Base-by-base conservation (phyloP, 2,113 vertebrate genomes). In the Tachycineta bicolor region DNA sequence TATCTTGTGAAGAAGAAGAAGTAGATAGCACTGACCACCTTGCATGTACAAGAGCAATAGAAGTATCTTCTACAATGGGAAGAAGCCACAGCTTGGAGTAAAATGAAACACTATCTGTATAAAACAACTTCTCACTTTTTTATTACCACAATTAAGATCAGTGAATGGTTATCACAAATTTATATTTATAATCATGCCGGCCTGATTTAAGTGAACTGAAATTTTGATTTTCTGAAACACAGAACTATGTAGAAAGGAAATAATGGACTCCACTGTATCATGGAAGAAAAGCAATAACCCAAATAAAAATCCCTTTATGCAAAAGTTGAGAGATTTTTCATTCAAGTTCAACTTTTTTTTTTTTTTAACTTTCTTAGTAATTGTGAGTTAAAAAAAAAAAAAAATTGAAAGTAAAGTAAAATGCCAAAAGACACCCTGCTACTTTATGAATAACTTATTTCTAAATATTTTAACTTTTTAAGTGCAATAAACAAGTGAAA, bases 251-350 rank as follows among this genome's bases (percentile, higher is more conserved):
- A 9, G 5, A 82, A 63, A 41, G 7, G 29, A 12, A 64, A 77
- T 26, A 85, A 77, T 14, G 5, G 46, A 37, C 8, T 65, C 22
- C 9, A 64, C 1, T 0, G 3, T 69, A 80, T 33, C 43, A 24
- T 44, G 10, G 33, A 83, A 89, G 20, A 67, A 87, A 81, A 82
- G 5, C 10, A 74, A 62, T n/a, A 58, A 25, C 3, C 8, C 11
- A 83, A 77, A 77, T n/a, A 37, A 37, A 80, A 80, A 81, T 47
- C 8, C 6, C 20, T 7, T 24, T 37, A 33, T 16, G 6, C 6
- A 60, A 69, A 55, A 10, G 1, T 2, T 39, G 2, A 59, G 25
- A 11, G 1, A 0, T 1, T 9, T 55, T 81, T 34, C 3, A 49
- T 71, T 50, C 11, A 18, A 7, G 5, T 56, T 82, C 22, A 82